Evolutionary conservation across 2,888 invertebrate species (phyloP), one percentile per base, ranked within the genome.

Genomic region (Nipponacmea schrenckii): DNA sequence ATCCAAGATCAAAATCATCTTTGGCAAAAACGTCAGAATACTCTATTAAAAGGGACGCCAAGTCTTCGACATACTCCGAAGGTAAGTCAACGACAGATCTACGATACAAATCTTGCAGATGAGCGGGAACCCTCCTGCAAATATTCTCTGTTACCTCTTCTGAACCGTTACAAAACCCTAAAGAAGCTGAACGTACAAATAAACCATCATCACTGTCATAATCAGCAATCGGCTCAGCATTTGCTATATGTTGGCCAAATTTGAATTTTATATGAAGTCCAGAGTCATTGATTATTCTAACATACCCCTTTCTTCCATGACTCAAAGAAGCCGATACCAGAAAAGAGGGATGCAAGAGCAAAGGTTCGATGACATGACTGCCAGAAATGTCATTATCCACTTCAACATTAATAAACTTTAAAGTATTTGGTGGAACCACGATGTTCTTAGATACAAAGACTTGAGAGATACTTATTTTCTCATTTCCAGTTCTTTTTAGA

Each of bases 11-110:
- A n/a, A 50, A 56, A 26, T 67, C 48, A 48, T 26, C 7, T 27
- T n/a, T 50, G 10, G 67, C 67, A 27, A 48, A 50, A 24, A 67
- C 67, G 50, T 45, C 68, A 17, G 46, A 24, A 24, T 66, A 66
- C 14, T 66, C 66, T 2, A 46, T n/a, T 46, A 66, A 66, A 24
- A 66, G 66, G 17, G 24, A 24, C n/a, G 15, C 44, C 17, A 39
- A 24, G 24, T 45, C n/a, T 12, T 24, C 45, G 12, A 8, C 15
- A 2, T 66, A 46, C 0, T 66, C 20, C 45, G 12, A 39, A 10
- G 20, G 17, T 12, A 66, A 46, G 24, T 66, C 24, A n/a, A 20
- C 45, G 10, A 46, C 39, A 17, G 66, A 66, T 24, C 66, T 27
- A 4, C 17, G 31, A 10, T 44, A 20, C 65, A 65, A 39, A 20